phyloP scores from a whole-genome alignment of 2,797 vertebrate genomes.

The Cyprinodon diabolis region DNA sequence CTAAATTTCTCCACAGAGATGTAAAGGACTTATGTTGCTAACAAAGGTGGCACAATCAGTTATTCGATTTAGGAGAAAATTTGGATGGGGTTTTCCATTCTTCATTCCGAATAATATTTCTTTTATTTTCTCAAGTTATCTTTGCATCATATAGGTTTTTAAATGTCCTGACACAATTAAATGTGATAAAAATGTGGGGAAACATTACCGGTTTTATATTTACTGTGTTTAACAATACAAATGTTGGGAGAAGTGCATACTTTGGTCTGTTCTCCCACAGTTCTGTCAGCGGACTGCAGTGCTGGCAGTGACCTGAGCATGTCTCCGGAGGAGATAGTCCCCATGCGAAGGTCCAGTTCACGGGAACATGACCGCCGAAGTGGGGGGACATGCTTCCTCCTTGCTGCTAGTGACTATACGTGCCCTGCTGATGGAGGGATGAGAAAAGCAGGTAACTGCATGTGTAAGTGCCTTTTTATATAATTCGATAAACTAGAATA shows the following conservation, averaged over 20 bases:
- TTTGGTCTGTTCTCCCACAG: slow-evolving; percentile 58
- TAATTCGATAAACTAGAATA: not conserved
- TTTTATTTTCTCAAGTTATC: not conserved
- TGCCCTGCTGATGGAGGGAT: slow-evolving; percentile 91
- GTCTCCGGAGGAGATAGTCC: slow-evolving; percentile 90
- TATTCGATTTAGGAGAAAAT: no score
- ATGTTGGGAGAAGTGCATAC: not conserved
- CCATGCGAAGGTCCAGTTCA: slow-evolving; percentile 92
- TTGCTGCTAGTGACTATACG: slow-evolving; percentile 93
- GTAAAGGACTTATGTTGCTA: no score
- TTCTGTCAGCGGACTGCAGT: slow-evolving; percentile 94
- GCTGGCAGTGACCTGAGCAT: slow-evolving; percentile 93
- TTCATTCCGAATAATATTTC: no score
- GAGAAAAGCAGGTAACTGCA: slow-evolving; percentile 88
- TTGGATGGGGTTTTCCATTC: not conserved
- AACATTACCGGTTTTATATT: not conserved
- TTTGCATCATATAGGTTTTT: no score
- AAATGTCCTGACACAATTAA: not conserved
- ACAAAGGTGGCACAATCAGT: no score
- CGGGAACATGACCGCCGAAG: slow-evolving; percentile 91
- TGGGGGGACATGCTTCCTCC: slow-evolving; percentile 93
- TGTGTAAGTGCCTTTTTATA: not conserved
- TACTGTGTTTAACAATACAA: not conserved
- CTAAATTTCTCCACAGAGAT: no score
- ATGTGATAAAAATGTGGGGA: not conserved